Evolutionary conservation across 2,888 invertebrate species (phyloP), one percentile per base, ranked within the genome.

Genomic region (Drosophila atroscutellata): DNA sequence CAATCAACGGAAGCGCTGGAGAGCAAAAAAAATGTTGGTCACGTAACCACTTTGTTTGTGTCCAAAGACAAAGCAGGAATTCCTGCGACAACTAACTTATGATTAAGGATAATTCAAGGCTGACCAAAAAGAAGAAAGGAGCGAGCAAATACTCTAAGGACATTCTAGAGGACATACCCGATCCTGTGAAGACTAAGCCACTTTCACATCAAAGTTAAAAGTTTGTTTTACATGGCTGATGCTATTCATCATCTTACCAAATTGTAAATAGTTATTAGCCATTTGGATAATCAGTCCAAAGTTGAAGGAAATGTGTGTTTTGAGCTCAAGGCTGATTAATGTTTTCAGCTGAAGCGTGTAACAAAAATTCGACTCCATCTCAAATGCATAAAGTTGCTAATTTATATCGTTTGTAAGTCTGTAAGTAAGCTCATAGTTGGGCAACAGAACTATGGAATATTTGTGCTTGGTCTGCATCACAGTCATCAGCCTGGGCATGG

Each of bases 21-120:
- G 42, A 67, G 64, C 54, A 49, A 45, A 73, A 62, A 62, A 78
- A 73, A 85, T 86, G 66, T 88, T 88, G 74, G 88, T 87, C 86
- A 86, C 86, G 86, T 86, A 81, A 70, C 51, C 65, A 56, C 59
- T 57, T 70, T 79, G 65, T 65, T 72, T 58, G 62, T 54, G 63
- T 42, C 58, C 11, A 59, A 59, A 76, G 60, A 64, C 47, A 66
- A 72, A 50, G 50, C 54, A 28, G 49, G 52, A 69, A 64, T 55
- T 32, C 37, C 18, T 42, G 39, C 28, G 56, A 57, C 60, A 36
- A 57, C 32, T 37, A 59, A 47, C 47, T 69, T 51, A 62, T 81
- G 79, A 81, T 81, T 81, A 70, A 68, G 52, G 66, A 26, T 8
- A 68, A 39, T 59, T 51, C 36, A 56, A 24, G 11, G 30, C 11